Base-by-base conservation (phyloP, 2,888 invertebrate species). In the Scrobipalpa atriplicella region DNA sequence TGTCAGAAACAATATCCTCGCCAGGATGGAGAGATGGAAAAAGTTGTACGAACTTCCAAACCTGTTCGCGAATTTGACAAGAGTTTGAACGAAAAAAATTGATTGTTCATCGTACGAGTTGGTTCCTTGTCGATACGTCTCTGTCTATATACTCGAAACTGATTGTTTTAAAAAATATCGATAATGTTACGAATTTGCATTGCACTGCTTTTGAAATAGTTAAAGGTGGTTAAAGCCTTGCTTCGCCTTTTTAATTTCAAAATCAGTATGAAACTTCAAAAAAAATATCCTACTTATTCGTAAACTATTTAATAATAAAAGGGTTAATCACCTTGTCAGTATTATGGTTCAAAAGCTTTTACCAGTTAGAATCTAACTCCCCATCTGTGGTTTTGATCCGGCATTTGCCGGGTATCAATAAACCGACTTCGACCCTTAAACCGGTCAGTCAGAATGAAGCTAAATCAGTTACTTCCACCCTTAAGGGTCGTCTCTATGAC, bases 71-170 rank as follows among this genome's bases (percentile, higher is more conserved):
- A n/a, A 21, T 54, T 54, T 54, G 21, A 54, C 54, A 10, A 21
- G 54, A 54, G 54, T 54, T 54, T 21, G 19, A 21, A 54, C 21
- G 54, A 18, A 54, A 54, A 54, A 54, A 54, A 52, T 51, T 16
- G 47, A 16, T 47, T n/a, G 43, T 43, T 43, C 13, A 13, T 43
- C 10, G 43, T 11, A 47, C n/a, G n/a, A 2, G n/a, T 47, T 3
- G 13, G 13, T 43, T 9, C 29, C 29, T 29, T 29, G 29, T 29
- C 29, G 29, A 29, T 29, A 29, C 29, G 29, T 29, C 29, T 29
- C 29, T 29, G 29, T 29, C 29, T 2, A 29, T 2, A 29, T 3
- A 29, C 29, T 29, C 29, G 29, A 29, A 29, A 29, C 29, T 29
- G 29, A 29, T 29, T 29, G 29, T 29, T 29, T n/a, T 29, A 29